Conservation (phyloP, 2,888 invertebrate species). For the Diarsia rubi region DNA sequence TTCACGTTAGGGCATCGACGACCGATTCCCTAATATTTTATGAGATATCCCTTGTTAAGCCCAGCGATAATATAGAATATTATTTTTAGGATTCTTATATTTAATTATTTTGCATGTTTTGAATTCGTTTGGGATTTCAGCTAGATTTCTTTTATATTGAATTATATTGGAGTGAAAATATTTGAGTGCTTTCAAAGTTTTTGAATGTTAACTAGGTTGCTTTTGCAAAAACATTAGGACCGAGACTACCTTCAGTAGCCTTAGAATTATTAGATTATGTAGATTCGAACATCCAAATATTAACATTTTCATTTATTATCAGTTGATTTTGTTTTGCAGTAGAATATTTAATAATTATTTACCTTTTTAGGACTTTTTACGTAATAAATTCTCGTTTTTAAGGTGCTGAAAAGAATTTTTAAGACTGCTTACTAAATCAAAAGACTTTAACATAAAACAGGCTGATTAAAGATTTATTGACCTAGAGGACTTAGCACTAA, state of each 20-base stretch:
- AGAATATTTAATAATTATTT: background rate
- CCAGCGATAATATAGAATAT: conserved; percentile 18
- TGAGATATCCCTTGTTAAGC: conserved; percentile 32
- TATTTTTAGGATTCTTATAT: conserved; percentile 8
- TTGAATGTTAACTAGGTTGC: background rate
- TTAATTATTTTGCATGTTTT: background rate
- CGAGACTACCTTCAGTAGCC: background rate
- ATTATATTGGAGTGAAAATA: background rate
- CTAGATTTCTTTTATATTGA: background rate
- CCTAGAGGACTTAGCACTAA: background rate
- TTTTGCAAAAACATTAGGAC: background rate
- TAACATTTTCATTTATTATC: background rate
- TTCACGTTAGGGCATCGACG: conserved; percentile 29
- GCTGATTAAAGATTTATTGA: background rate
- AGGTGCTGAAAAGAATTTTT: background rate
- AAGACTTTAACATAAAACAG: background rate
- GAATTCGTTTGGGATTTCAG: background rate
- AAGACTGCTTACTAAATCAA: background rate
- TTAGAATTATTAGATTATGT: background rate
- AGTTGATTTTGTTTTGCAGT: background rate
- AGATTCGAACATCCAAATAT: background rate
- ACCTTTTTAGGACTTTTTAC: background rate
- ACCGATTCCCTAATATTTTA: conserved; percentile 47
- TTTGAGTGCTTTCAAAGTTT: background rate
- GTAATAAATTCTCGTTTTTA: background rate